Conservation (phyloP, 2,888 invertebrate species). For the Polylopha cassiicola region DNA sequence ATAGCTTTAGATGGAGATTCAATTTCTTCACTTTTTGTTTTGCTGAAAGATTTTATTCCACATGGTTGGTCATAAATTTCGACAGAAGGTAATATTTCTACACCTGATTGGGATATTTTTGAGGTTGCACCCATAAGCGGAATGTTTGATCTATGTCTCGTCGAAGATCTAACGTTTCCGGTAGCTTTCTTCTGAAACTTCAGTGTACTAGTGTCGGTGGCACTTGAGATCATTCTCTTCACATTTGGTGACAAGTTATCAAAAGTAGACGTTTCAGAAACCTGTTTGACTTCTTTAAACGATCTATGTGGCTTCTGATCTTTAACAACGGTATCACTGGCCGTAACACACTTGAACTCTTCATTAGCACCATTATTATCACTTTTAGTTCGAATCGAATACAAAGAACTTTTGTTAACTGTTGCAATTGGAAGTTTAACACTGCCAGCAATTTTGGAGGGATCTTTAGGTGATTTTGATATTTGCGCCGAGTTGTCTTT, state of each 20-base stretch:
- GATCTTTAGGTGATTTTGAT: constrained; percentile 43
- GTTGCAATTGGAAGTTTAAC: constrained; percentile 63
- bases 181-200: constrained; percentile 63
- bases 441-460: constrained; percentile 56
- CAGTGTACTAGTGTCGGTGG: constrained; percentile 59
- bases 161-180: constrained; percentile 51
- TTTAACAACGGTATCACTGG: constrained; percentile 49
- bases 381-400: constrained; percentile 63
- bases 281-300: constrained; percentile 49
- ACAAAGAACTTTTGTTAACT: constrained; percentile 64
- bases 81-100: constrained; percentile 64
- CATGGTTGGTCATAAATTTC: constrained; percentile 68
- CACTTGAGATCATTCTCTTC: constrained; percentile 78
- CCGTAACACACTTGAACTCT: constrained; percentile 43
- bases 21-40: constrained; percentile 38
- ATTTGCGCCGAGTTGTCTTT: constrained; percentile 33
- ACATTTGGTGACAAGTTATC: constrained; percentile 79
- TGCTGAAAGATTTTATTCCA: constrained; percentile 40
- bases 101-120: constrained; percentile 70
- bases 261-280: constrained; percentile 55
- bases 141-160: constrained; percentile 62
- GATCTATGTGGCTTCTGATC: constrained; percentile 53
- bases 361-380: constrained; percentile 55
- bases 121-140: constrained; percentile 72
- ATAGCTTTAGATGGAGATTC: constrained; percentile 38